Conservation (phyloP, 2,888 invertebrate species). For the Pterobdella sp. region DNA sequence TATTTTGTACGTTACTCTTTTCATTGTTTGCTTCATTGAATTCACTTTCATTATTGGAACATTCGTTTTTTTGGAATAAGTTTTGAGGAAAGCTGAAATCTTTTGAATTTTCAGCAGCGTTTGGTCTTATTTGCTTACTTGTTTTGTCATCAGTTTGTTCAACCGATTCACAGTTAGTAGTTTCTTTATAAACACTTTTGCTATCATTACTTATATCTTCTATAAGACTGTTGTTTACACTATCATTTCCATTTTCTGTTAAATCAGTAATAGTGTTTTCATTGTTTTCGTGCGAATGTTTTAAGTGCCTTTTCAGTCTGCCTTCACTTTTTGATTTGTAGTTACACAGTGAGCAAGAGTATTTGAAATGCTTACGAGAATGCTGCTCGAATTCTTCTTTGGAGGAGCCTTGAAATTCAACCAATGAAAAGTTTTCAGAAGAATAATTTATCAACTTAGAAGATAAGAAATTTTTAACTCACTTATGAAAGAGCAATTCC, state of each 20-base stretch:
- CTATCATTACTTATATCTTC: not conserved
- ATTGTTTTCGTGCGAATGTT: conserved; percentile 13
- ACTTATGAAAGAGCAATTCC: conserved; percentile 17
- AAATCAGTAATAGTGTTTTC: too few species aligned
- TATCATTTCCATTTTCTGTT: not conserved
- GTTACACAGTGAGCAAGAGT: conserved; percentile 22
- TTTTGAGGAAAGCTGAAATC: not conserved
- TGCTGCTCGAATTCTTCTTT: conserved; percentile 17
- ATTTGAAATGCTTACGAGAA: conserved; percentile 19
- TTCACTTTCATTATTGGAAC: not conserved
- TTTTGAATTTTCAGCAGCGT: not conserved
- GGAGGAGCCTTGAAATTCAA: not conserved
- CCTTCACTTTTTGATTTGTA: conserved; percentile 23
- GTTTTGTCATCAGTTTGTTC: not conserved
- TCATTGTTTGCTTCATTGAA: not conserved
- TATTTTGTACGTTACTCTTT: not conserved
- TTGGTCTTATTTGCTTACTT: not conserved
- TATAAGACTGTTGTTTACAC: not conserved
- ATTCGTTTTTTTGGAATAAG: too few species aligned
- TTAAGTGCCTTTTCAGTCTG: conserved; percentile 19
- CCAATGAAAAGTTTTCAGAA: not conserved
- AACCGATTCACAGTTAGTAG: not conserved
- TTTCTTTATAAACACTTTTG: not conserved
- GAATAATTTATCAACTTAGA: not conserved
- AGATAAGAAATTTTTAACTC: not conserved